Evolutionary conservation across 2,797 vertebrate species (phyloP).

Genomic region (Perodicticus potto): DNA sequence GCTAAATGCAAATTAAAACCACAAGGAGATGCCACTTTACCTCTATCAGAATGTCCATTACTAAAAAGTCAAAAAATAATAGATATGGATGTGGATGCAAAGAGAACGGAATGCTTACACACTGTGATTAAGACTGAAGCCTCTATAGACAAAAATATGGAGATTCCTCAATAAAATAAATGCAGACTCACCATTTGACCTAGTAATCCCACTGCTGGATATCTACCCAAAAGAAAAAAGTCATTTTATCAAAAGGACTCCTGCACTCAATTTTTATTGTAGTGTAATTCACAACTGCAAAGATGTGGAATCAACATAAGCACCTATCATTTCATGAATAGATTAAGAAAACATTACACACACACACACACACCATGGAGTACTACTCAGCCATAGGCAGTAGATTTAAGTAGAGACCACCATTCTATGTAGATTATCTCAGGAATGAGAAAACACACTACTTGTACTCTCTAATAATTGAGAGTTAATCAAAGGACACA

Average conservation of each 20-base stretch:
- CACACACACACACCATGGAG: too few relatives aligned
- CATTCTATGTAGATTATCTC: too few relatives aligned
- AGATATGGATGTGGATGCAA: background rate
- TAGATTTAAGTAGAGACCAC: too few relatives aligned
- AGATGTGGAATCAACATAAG: background rate
- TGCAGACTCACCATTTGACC: background rate
- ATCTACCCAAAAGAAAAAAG: background rate
- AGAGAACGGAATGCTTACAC: background rate
- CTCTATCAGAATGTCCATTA: background rate
- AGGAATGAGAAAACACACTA: too few relatives aligned
- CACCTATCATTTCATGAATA: background rate
- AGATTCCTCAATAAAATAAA: background rate
- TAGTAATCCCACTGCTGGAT: background rate
- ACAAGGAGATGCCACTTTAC: background rate
- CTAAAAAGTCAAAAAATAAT: background rate
- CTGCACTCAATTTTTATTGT: background rate
- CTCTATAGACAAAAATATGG: background rate
- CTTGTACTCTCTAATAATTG: too few relatives aligned
- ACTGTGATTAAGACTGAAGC: background rate
- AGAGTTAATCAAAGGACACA: too few relatives aligned
- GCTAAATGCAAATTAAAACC: background rate
- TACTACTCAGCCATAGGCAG: too few relatives aligned
- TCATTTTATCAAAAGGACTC: background rate
- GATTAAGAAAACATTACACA: background rate
- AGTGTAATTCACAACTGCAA: background rate